Evolutionary conservation across 2,888 invertebrate genomes (phyloP), one percentile per base, ranked within the genome.

Genomic region (Petrolisthes manimaculis): DNA sequence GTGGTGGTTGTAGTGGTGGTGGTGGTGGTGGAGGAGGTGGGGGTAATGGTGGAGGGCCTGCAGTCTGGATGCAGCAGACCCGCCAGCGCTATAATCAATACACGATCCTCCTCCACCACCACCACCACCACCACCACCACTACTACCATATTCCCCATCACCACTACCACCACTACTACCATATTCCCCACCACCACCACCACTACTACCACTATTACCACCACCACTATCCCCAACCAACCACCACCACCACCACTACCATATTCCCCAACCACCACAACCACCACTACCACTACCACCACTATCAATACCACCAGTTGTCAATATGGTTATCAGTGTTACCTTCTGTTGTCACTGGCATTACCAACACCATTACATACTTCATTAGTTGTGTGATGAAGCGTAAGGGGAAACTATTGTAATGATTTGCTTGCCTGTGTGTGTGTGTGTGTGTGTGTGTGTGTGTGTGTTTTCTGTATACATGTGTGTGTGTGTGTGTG

Each of bases 21-120:
- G 14, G 6, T 14, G 14, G 61, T 61, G 61, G 61, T 61, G 14
- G 61, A 14, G 61, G 21, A 24, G 56, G 80, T 80, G 80, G 54
- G 12, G 80, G 80, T 80, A 12, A 21, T 55, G 53, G 56, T 3
- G 24, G 56, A 14, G 54, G 5, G 80, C 80, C 80, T 80, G 80
- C 80, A 80, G 80, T 80, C 55, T 80, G 80, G 80, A 54, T 80
- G 80, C 80, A n/a, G 80, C 56, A 56, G 61, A 80, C 56, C 80
- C 80, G 24, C 80, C 56, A 55, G 55, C 80, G 80, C 80, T 56
- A 80, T 80, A 80, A 80, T 80, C 80, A 80, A 80, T 80, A 80
- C 80, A 56, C 14, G 80, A 80, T 80, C 80, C 80, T 80, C 80
- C 80, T 21, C 80, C 80, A 80, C 80, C 80, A 80, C 80, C 61